phyloP scores from a whole-genome alignment of 1,140 invertebrate species.

The Hycleus cichorii region DNA sequence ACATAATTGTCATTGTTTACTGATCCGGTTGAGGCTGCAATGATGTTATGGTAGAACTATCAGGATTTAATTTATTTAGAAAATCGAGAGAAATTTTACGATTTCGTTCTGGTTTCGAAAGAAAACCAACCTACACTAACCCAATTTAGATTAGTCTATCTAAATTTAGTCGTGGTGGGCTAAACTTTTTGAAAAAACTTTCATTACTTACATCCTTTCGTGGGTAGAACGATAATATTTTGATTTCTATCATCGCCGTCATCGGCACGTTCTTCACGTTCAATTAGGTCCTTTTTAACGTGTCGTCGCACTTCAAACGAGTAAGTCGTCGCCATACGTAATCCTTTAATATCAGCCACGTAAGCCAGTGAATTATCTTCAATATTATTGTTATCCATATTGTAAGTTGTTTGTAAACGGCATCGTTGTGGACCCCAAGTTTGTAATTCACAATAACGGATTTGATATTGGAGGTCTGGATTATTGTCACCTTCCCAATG shows the following conservation, averaged over 20 bases:
- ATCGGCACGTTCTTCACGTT: slow-evolving; percentile 34
- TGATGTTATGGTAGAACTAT: no score
- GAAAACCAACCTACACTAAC: no score
- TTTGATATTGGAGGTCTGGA: slow-evolving; percentile 47
- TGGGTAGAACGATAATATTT: slow-evolving; percentile 57
- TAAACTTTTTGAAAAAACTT: not conserved
- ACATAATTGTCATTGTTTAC: no score
- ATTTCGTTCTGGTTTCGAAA: no score
- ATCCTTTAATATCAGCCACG: slow-evolving; percentile 51
- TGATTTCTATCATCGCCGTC: slow-evolving; percentile 38
- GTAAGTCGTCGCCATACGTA: slow-evolving; percentile 71
- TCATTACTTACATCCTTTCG: slow-evolving; percentile 67
- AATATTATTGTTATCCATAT: slow-evolving; percentile 21
- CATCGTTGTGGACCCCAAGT: slow-evolving; percentile 67
- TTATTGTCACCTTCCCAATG: slow-evolving; percentile 50
- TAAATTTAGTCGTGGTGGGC: no score
- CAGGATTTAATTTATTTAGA: no score
- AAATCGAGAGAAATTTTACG: no score
- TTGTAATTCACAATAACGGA: slow-evolving; percentile 68
- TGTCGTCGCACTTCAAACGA: slow-evolving; percentile 60
- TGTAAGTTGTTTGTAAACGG: slow-evolving; percentile 45
- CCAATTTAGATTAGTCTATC: no score
- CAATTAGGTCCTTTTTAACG: slow-evolving; percentile 36
- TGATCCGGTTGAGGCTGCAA: no score
- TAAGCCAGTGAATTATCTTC: slow-evolving; percentile 38